Percentiles rank a stretch among this genome's conserved stretches.
Evolutionary conservation across 2,113 vertebrate species (phyloP).

Genomic region (Phocoena phocoena): DNA sequence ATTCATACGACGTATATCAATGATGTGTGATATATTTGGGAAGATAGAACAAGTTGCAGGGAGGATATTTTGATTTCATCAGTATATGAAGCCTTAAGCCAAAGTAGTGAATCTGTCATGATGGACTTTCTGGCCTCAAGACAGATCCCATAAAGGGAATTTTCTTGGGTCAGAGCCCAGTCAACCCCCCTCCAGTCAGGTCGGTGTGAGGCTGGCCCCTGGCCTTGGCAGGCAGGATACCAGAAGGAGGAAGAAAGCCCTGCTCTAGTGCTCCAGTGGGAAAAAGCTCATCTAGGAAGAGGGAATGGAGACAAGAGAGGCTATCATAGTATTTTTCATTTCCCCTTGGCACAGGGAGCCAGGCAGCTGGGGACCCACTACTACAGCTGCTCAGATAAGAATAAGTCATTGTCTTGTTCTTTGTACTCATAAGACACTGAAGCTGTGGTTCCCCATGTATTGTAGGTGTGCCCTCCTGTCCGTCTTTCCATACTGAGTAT

Average conservation of each 20-base stretch:
- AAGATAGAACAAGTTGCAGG: conserved; percentile 5
- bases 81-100: conserved; percentile 9
- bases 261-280: conserved; percentile 18
- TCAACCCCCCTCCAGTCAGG: neutral
- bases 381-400: conserved; percentile 40
- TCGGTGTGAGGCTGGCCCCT: neutral
- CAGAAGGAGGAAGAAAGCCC: neutral
- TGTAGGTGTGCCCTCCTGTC: conserved; percentile 11
- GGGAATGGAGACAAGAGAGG: conserved; percentile 35
- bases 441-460: neutral
- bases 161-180: neutral
- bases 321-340: conserved; percentile 46
- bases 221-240: neutral
- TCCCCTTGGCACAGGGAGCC: conserved; percentile 46
- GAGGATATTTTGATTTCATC: conserved; percentile 3
- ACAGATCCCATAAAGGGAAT: neutral
- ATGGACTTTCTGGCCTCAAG: neutral
- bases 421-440: conserved; percentile 31
- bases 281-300: conserved; percentile 10
- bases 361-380: neutral
- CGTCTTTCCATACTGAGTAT: neutral
- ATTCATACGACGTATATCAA: neutral
- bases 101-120: neutral
- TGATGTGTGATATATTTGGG: neutral
- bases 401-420: conserved; percentile 49